These are phyloP conservation scores for Torymus aiolomorphi DNA, from an alignment of 2,888 invertebrate species.

Conservation along the genomic window DNA sequence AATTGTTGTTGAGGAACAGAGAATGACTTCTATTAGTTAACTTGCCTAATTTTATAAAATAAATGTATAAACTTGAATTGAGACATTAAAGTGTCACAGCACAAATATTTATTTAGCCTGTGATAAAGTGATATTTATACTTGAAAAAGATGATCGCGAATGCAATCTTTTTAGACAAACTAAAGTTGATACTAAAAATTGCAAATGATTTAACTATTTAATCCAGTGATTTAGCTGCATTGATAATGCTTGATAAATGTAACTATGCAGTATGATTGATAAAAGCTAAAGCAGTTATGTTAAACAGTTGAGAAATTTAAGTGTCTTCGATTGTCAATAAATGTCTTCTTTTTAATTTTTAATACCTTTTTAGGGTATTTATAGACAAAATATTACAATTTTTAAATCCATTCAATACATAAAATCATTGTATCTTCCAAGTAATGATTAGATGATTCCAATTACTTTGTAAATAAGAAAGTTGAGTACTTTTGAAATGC, in stretches of 20 bases:
- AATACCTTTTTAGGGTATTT: background rate
- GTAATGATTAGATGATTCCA: slow-evolving; percentile 41
- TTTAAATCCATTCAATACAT: slow-evolving; percentile 18
- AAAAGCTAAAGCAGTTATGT: slow-evolving; percentile 13
- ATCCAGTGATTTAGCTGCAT: slow-evolving; percentile 12
- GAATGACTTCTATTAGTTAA: slow-evolving; percentile 34
- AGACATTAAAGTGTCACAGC: slow-evolving; percentile 44
- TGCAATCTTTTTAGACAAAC: slow-evolving; percentile 30
- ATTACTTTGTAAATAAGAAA: slow-evolving; percentile 37
- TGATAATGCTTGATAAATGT: slow-evolving; percentile 24
- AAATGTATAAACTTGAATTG: slow-evolving; percentile 25
- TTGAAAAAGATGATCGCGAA: slow-evolving; percentile 24
- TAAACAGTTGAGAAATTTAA: slow-evolving; percentile 16
- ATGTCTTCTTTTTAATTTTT: slow-evolving; percentile 31
- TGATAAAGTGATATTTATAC: slow-evolving; percentile 54
- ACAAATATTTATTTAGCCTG: slow-evolving; percentile 54
- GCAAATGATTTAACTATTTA: slow-evolving; percentile 31
- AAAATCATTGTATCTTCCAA: slow-evolving; percentile 46
- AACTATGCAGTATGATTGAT: slow-evolving; percentile 4
- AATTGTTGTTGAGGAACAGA: slow-evolving; percentile 12
- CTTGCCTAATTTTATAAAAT: slow-evolving; percentile 49
- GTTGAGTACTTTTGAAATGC: slow-evolving; percentile 13
- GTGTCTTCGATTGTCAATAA: slow-evolving; percentile 14
- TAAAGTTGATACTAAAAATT: slow-evolving; percentile 8
- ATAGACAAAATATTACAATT: slow-evolving; percentile 11